Percentiles rank a stretch among this genome's conserved stretches.
These are phyloP conservation scores for Daboia siamensis DNA, from an alignment of 2,113 vertebrate species.

Conservation along the genomic window DNA sequence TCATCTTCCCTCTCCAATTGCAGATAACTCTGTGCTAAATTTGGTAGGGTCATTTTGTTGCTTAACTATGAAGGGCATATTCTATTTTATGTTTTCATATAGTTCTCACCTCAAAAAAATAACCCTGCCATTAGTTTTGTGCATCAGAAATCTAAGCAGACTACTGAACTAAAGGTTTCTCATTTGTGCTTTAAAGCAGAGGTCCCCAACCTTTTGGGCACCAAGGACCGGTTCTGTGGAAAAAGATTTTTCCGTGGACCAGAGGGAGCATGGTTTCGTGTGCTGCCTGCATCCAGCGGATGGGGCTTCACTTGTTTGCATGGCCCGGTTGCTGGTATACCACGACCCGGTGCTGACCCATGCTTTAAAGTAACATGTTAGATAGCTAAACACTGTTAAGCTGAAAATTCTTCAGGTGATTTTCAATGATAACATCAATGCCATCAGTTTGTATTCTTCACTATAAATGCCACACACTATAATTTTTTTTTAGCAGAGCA, in stretches of 20 bases:
- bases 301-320: too few species aligned
- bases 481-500: constrained; percentile 13
- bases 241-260: too few species aligned
- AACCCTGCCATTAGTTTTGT: not conserved
- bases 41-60: not conserved
- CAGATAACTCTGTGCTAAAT: not conserved
- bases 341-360: too few species aligned
- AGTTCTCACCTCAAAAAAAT: not conserved
- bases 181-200: constrained; percentile 14
- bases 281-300: too few species aligned
- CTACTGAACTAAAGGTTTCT: not conserved
- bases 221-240: too few species aligned
- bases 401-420: constrained; percentile 15
- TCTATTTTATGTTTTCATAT: not conserved
- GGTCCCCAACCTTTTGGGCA: too few species aligned
- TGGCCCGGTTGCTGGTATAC: too few species aligned
- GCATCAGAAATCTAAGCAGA: not conserved
- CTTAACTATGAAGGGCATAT: not conserved
- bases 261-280: too few species aligned
- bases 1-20: not conserved
- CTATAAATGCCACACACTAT: constrained; percentile 10
- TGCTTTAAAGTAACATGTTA: constrained; percentile 34
- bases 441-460: constrained; percentile 35
- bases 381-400: constrained; percentile 42
- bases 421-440: constrained; percentile 48